phyloP scores from a whole-genome alignment of 2,797 vertebrate species.

The Lycodopsis pacificus region DNA sequence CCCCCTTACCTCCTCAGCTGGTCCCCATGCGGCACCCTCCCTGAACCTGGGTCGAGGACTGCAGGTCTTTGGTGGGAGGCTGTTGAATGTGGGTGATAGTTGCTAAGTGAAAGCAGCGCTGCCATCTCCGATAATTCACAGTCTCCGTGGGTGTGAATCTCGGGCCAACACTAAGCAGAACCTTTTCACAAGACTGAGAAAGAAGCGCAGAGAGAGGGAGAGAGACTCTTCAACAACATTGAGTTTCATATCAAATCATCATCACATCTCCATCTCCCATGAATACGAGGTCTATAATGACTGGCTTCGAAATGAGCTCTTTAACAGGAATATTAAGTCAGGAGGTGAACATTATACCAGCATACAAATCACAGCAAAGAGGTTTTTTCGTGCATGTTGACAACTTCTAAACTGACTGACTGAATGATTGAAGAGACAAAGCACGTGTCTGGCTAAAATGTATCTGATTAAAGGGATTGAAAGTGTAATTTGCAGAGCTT shows the following conservation, averaged over 20 bases:
- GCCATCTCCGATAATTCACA: slow-evolving; percentile 70
- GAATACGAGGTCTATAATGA: slow-evolving; percentile 24
- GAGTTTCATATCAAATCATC: slow-evolving; percentile 44
- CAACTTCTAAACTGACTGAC: not conserved
- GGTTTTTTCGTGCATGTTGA: slow-evolving; percentile 9
- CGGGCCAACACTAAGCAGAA: slow-evolving; percentile 71
- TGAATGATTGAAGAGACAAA: slow-evolving; percentile 14
- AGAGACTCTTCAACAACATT: slow-evolving; percentile 27
- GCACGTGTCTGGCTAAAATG: not conserved
- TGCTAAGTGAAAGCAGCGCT: slow-evolving; percentile 78
- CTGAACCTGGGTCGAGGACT: slow-evolving; percentile 48
- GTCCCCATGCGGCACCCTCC: slow-evolving; percentile 44
- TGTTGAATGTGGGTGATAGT: slow-evolving; percentile 82
- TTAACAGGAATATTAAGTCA: slow-evolving; percentile 18
- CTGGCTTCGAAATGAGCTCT: slow-evolving; percentile 35
- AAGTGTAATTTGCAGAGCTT: slow-evolving; percentile 12
- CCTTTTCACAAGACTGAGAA: slow-evolving; percentile 68
- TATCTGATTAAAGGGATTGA: slow-evolving; percentile 4
- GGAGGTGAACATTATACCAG: slow-evolving; percentile 23
- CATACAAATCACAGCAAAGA: not conserved
- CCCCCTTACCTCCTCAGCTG: not conserved
- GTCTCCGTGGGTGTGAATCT: slow-evolving; percentile 73
- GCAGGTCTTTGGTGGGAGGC: slow-evolving; percentile 69
- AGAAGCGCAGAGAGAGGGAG: slow-evolving; percentile 40
- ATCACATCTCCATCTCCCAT: slow-evolving; percentile 33